Percentiles rank a stretch among this genome's conserved stretches.
phyloP scores from a whole-genome alignment of 2,113 vertebrate species.

The Ictalurus furcatus region DNA sequence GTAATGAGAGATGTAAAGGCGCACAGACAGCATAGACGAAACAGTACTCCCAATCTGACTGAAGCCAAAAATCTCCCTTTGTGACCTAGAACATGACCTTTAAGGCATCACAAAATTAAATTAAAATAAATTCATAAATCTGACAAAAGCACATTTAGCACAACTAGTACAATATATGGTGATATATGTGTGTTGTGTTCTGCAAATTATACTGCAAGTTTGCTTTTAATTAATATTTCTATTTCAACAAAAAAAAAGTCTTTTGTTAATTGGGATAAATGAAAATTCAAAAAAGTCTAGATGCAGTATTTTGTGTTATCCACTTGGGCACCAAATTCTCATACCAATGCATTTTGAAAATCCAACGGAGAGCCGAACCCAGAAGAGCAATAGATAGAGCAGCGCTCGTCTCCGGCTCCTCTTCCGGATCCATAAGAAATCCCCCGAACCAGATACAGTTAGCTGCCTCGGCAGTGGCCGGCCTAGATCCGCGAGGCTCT shows the following conservation, averaged over 20 bases:
- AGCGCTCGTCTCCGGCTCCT: too few species aligned
- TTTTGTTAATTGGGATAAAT: neutral
- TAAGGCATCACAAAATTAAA: neutral
- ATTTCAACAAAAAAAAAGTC: neutral
- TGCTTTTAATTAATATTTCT: neutral
- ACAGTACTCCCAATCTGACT: constrained; percentile 21
- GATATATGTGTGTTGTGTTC: neutral
- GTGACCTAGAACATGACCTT: constrained; percentile 24
- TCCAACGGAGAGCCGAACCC: too few species aligned
- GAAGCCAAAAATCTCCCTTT: constrained; percentile 23
- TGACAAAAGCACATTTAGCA: neutral
- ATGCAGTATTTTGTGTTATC: neutral
- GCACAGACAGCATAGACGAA: constrained; percentile 33
- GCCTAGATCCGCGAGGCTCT: too few species aligned
- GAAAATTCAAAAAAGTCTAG: neutral
- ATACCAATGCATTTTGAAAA: neutral
- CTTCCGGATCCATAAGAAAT: too few species aligned
- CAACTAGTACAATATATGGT: neutral
- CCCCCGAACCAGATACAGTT: too few species aligned
- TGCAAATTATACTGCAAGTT: neutral
- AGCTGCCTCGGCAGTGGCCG: too few species aligned
- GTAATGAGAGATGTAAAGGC: constrained; percentile 38
- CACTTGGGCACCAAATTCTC: neutral
- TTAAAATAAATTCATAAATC: neutral
- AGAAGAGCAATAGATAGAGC: too few species aligned